A percentile compares a stretch with the other conserved stretches of the same genome.
Conservation (phyloP, 2,797 vertebrate species). For the Hemitrygon akajei region DNA sequence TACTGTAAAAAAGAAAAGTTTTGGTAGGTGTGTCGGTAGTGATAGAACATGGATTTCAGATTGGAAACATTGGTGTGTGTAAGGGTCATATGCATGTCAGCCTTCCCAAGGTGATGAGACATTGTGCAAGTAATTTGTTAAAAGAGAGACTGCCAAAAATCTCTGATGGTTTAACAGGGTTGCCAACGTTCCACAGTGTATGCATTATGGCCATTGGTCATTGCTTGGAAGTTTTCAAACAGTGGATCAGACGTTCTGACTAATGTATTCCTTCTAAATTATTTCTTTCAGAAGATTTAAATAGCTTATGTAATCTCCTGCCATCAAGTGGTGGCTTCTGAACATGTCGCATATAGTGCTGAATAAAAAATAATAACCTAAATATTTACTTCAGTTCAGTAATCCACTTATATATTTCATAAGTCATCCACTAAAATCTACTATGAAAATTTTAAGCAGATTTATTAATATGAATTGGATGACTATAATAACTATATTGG, state of each 20-base stretch:
- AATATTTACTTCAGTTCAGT: background rate
- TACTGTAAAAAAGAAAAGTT: background rate
- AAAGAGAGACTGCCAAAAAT: too few relatives aligned
- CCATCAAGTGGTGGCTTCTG: conserved; percentile 24
- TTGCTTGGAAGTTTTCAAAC: too few relatives aligned
- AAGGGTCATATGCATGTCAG: too few relatives aligned
- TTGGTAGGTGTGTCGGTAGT: too few relatives aligned
- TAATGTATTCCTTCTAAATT: background rate
- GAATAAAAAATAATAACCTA: background rate
- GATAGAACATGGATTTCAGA: too few relatives aligned
- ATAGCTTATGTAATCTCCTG: conserved; percentile 15
- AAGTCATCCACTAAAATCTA: background rate
- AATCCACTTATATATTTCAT: background rate
- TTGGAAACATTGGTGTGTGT: too few relatives aligned
- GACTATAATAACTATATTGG: background rate
- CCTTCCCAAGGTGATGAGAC: too few relatives aligned
- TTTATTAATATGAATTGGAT: background rate
- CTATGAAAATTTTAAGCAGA: background rate
- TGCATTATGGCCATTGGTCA: too few relatives aligned
- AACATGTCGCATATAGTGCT: background rate
- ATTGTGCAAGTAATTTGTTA: too few relatives aligned
- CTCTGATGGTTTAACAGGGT: too few relatives aligned
- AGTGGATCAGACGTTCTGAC: too few relatives aligned
- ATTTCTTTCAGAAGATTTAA: background rate
- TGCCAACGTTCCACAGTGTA: too few relatives aligned